These are phyloP conservation scores for Hirtodrosophila confusa DNA, from an alignment of 2,888 invertebrate genomes.

Conservation along the genomic window DNA sequence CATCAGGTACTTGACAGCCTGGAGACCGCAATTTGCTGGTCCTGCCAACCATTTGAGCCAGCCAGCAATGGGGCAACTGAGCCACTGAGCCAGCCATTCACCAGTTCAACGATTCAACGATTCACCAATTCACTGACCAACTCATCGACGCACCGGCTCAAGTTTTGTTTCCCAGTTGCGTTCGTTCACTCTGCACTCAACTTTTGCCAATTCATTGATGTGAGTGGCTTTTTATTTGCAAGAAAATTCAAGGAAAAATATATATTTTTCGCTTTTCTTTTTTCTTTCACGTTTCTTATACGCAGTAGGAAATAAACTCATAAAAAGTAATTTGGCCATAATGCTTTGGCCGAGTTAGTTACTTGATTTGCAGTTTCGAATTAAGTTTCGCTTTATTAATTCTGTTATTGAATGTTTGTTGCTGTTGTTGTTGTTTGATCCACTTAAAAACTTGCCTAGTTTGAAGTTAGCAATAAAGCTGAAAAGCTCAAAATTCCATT, in stretches of 20 bases:
- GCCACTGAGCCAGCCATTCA: constrained; percentile 10
- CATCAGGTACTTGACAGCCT: constrained; percentile 73
- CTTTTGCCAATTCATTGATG: constrained; percentile 75
- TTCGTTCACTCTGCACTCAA: constrained; percentile 26
- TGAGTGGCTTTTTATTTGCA: constrained; percentile 78
- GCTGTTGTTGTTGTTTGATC: constrained; percentile 14
- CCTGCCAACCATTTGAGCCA: constrained; percentile 12
- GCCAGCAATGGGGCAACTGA: constrained; percentile 14
- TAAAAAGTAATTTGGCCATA: constrained; percentile 79
- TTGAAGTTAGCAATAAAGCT: constrained; percentile 46
- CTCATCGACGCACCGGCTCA: constrained; percentile 31
- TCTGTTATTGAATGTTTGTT: constrained; percentile 57
- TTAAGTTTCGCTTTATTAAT: constrained; percentile 80
- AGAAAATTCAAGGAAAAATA: constrained; percentile 35
- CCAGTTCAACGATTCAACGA: constrained; percentile 1
- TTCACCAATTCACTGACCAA: constrained; percentile 10
- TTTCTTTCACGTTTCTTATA: constrained; percentile 9
- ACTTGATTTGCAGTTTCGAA: constrained; percentile 79
- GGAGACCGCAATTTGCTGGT: constrained; percentile 63
- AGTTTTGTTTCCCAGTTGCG: constrained; percentile 48
- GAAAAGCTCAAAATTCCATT: constrained; percentile 37
- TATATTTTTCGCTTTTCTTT: constrained; percentile 19
- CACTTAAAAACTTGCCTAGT: constrained; percentile 66
- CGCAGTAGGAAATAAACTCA: constrained; percentile 71
- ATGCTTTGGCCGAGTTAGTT: constrained; percentile 77